These are phyloP conservation scores for Nyctibius bracteatus DNA, from an alignment of 2,113 vertebrate genomes.

Conservation along the genomic window DNA sequence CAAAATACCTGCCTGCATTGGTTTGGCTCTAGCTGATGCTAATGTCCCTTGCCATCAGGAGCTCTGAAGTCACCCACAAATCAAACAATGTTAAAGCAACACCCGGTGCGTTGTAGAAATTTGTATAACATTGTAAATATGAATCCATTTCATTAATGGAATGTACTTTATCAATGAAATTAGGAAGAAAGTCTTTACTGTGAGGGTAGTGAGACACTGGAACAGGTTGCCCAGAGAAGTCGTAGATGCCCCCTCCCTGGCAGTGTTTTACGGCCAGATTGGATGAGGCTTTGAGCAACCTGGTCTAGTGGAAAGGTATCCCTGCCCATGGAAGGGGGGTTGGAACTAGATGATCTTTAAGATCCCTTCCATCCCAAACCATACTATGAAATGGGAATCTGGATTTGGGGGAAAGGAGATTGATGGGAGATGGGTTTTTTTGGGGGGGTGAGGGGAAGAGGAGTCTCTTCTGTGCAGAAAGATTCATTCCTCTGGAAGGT, in stretches of 20 bases:
- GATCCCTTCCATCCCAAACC: too few species aligned
- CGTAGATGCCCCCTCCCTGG: too few species aligned
- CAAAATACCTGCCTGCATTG: neutral
- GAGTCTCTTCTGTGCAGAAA: neutral
- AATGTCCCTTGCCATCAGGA: neutral
- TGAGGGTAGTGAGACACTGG: too few species aligned
- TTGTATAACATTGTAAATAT: neutral
- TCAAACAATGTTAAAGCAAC: neutral
- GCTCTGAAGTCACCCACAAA: neutral
- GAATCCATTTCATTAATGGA: neutral
- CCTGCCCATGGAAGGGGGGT: too few species aligned
- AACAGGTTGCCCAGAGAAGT: too few species aligned
- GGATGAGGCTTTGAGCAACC: too few species aligned
- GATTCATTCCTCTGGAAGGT: neutral
- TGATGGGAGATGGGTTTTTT: neutral
- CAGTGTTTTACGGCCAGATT: too few species aligned
- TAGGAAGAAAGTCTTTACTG: too few species aligned
- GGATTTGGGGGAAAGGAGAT: neutral
- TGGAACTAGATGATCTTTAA: too few species aligned
- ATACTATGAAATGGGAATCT: rapidly evolving
- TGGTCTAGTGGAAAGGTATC: too few species aligned
- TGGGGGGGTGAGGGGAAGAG: neutral
- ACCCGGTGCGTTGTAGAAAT: rapidly evolving
- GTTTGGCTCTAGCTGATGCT: neutral
- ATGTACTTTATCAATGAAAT: neutral